These are phyloP conservation scores for Andrena minutula DNA, from an alignment of 2,888 invertebrate genomes.

Conservation along the genomic window DNA sequence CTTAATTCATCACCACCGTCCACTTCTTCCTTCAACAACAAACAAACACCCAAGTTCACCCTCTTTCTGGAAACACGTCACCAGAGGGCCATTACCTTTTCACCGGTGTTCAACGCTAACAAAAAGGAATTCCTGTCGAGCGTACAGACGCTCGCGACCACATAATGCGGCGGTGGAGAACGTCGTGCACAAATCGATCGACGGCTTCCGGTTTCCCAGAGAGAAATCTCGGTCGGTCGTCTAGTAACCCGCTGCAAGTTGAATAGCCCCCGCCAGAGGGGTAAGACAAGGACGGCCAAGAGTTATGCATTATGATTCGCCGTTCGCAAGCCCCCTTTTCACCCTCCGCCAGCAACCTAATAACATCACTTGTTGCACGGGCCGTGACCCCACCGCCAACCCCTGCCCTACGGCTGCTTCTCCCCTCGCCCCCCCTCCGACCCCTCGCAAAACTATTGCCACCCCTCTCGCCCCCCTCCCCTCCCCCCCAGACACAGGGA, in stretches of 20 bases:
- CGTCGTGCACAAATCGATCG: constrained; percentile 32
- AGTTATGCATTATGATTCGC: constrained; percentile 84
- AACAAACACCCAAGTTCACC: too few relatives aligned
- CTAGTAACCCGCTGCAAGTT: constrained; percentile 57
- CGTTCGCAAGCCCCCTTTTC: constrained; percentile 60
- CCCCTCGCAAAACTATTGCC: constrained; percentile 71
- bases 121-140: not conserved
- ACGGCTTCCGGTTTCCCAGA: constrained; percentile 30
- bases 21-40: too few relatives aligned
- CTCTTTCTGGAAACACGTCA: too few relatives aligned
- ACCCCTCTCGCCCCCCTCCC: constrained; percentile 33
- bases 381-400: constrained; percentile 57
- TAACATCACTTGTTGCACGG: constrained; percentile 84
- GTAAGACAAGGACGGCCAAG: constrained; percentile 80
- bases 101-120: too few relatives aligned
- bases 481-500: constrained; percentile 44
- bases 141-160: not conserved
- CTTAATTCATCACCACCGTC: too few relatives aligned
- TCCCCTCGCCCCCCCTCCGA: constrained; percentile 20
- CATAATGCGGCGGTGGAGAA: not conserved
- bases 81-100: too few relatives aligned
- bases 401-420: constrained; percentile 16
- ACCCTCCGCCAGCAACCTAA: constrained; percentile 77
- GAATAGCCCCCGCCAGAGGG: constrained; percentile 60
- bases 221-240: constrained; percentile 46